phyloP scores from a whole-genome alignment of 2,888 invertebrate genomes.

The Deilephila elpenor region DNA sequence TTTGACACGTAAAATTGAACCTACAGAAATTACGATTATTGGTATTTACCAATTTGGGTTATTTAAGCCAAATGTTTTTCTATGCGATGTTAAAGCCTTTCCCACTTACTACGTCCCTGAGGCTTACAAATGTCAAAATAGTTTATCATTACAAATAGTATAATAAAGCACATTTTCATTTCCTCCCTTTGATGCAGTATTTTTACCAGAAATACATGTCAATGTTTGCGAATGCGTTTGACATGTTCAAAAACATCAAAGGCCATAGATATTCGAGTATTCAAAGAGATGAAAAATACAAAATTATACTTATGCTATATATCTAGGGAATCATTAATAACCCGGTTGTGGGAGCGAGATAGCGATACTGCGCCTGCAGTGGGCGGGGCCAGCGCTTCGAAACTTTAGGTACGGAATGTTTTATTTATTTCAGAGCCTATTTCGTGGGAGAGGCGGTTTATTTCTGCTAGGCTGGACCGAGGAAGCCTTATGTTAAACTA shows the following conservation, averaged over 20 bases:
- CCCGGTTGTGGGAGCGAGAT: slow-evolving; percentile 53
- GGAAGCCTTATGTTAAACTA: slow-evolving; percentile 30
- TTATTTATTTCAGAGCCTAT: slow-evolving; percentile 41
- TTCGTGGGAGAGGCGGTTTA: slow-evolving; percentile 18
- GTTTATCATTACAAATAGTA: no score
- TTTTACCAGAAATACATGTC: not conserved
- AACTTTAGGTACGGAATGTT: slow-evolving; percentile 52
- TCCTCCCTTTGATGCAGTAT: not conserved
- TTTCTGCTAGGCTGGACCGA: slow-evolving; percentile 22
- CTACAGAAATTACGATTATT: no score
- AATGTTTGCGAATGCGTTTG: not conserved
- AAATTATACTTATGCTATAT: not conserved
- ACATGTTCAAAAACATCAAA: not conserved
- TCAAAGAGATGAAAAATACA: not conserved
- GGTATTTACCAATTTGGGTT: no score
- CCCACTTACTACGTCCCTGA: no score
- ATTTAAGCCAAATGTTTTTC: no score
- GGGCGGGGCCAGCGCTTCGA: slow-evolving; percentile 60
- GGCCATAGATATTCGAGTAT: not conserved
- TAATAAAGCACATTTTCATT: no score
- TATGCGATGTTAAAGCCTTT: no score
- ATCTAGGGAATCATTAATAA: slow-evolving; percentile 16
- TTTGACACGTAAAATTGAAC: no score
- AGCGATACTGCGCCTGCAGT: slow-evolving; percentile 59
- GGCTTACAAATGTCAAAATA: no score